phyloP scores from a whole-genome alignment of 2,113 vertebrate species.

The Myrmecophaga tridactyla region DNA sequence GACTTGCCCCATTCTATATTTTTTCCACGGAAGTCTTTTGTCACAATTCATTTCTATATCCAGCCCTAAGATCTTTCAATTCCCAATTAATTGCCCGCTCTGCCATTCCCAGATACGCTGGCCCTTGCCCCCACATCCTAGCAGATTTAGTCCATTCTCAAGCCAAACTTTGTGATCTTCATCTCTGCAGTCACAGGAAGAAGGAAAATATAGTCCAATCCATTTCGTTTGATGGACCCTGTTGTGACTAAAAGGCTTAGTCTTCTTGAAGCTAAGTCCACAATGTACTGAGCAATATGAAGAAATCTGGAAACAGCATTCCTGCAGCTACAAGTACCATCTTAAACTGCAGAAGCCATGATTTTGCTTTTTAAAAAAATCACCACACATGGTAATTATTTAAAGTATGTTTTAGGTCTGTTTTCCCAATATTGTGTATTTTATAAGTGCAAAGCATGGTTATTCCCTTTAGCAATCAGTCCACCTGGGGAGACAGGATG shows the following conservation, averaged over 20 bases:
- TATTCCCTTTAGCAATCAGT: slow-evolving; percentile 66
- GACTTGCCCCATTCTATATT: not conserved
- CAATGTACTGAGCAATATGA: not conserved
- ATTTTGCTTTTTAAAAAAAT: not conserved
- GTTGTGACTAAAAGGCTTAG: not conserved
- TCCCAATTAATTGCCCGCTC: not conserved
- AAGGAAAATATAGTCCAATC: not conserved
- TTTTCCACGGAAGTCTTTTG: not conserved
- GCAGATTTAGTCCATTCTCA: not conserved
- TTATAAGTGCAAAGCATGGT: slow-evolving; percentile 44
- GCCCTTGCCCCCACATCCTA: not conserved
- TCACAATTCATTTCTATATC: not conserved
- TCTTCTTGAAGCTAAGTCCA: not conserved
- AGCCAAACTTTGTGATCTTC: not conserved
- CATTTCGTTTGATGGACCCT: not conserved
- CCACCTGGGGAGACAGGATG: not conserved
- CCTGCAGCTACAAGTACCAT: not conserved
- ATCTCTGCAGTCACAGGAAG: not conserved
- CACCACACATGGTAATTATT: slow-evolving; percentile 62
- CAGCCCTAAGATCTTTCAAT: not conserved
- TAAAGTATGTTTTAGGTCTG: slow-evolving; percentile 66
- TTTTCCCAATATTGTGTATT: slow-evolving; percentile 32
- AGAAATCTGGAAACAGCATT: not conserved
- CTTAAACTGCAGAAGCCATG: slow-evolving; percentile 20
- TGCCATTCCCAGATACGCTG: not conserved